Evolutionary conservation across 2,888 invertebrate genomes (phyloP).

Genomic region (Morpho helenor): DNA sequence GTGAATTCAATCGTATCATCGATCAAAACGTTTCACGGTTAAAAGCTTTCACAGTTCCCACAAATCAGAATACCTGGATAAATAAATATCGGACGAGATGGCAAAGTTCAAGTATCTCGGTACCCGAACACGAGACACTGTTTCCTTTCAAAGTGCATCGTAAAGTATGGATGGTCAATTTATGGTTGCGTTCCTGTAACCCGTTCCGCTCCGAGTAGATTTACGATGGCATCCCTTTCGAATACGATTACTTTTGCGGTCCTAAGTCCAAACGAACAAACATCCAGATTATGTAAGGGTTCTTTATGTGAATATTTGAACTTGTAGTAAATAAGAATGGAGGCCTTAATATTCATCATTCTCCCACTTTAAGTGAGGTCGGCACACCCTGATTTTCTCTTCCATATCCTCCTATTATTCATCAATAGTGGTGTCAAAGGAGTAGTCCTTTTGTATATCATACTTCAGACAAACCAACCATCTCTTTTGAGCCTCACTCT

Average conservation of each 20-base stretch:
- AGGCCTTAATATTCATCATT: too few species aligned
- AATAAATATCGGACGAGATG: conserved; percentile 34
- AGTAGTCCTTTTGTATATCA: too few species aligned
- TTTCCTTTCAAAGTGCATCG: conserved; percentile 63
- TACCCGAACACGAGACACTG: conserved; percentile 40
- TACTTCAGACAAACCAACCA: too few species aligned
- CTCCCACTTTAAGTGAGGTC: too few species aligned
- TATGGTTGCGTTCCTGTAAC: conserved; percentile 66
- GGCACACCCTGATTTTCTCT: too few species aligned
- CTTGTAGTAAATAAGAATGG: background rate
- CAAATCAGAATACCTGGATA: conserved; percentile 23
- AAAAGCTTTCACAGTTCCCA: conserved; percentile 6
- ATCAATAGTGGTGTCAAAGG: too few species aligned
- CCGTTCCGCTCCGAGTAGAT: conserved; percentile 65
- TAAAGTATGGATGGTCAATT: conserved; percentile 73
- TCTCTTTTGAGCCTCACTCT: too few species aligned
- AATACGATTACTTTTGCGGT: conserved; percentile 55
- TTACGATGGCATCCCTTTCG: conserved; percentile 64
- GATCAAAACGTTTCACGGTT: conserved; percentile 9
- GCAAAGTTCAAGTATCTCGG: conserved; percentile 39
- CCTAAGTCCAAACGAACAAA: conserved; percentile 55
- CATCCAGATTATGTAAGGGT: conserved; percentile 29
- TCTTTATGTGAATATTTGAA: conserved; percentile 28
- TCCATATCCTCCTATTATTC: too few species aligned
- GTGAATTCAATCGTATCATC: conserved; percentile 7